Percentiles rank a stretch among this genome's conserved stretches.
Evolutionary conservation across 2,888 invertebrate genomes (phyloP).

Genomic region (Pycnomerus fuliginosus): DNA sequence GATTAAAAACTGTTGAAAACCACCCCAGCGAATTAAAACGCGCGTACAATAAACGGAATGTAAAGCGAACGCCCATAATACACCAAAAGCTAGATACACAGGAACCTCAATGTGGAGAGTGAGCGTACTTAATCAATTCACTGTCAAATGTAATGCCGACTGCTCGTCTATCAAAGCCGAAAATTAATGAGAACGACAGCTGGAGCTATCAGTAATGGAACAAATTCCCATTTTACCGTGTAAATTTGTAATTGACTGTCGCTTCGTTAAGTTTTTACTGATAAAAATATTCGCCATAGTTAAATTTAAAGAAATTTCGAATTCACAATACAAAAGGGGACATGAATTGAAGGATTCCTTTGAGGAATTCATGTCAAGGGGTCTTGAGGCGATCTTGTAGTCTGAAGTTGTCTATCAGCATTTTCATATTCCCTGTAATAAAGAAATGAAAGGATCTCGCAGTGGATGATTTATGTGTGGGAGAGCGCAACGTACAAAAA

Average conservation of each 20-base stretch:
- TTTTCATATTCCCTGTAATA: constrained; percentile 24
- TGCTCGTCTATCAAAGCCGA: constrained; percentile 45
- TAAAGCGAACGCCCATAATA: background rate
- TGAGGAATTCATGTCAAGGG: too few relatives aligned
- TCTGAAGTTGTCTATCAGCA: constrained; percentile 32
- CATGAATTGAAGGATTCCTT: too few relatives aligned
- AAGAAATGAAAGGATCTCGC: constrained; percentile 10
- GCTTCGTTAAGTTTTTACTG: constrained; percentile 23
- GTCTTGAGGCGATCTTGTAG: constrained; percentile 31
- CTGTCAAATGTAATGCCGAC: constrained; percentile 44
- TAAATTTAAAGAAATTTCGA: too few relatives aligned
- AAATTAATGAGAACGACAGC: constrained; percentile 45
- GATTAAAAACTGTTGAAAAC: constrained; percentile 17
- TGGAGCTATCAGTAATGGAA: constrained; percentile 36
- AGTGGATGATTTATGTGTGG: constrained; percentile 31
- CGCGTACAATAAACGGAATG: background rate
- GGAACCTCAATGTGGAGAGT: too few relatives aligned
- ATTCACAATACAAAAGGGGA: too few relatives aligned
- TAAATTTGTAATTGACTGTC: constrained; percentile 31
- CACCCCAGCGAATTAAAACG: background rate
- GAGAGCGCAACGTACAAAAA: constrained; percentile 2
- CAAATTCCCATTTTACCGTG: constrained; percentile 41
- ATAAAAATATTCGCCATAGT: too few relatives aligned
- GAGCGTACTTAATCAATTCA: constrained; percentile 46
- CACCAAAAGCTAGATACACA: background rate